These are phyloP conservation scores for Tridacna gigas DNA, from an alignment of 2,888 invertebrate species.

Conservation along the genomic window DNA sequence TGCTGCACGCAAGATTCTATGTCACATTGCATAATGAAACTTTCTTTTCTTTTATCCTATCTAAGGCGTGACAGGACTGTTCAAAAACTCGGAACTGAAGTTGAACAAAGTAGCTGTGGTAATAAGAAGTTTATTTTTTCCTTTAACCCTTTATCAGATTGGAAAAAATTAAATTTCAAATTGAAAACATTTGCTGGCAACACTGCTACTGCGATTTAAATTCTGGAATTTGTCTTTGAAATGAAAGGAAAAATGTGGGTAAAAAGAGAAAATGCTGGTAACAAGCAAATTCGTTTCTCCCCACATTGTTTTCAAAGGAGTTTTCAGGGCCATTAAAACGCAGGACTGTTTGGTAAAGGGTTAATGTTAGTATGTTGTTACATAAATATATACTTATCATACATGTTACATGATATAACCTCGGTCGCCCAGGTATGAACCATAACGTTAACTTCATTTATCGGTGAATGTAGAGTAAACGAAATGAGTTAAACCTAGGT, in stretches of 20 bases:
- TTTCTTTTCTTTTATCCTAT: neutral
- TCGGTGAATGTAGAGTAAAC: no score
- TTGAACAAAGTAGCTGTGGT: constrained; percentile 28
- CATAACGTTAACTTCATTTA: no score
- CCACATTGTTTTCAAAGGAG: no score
- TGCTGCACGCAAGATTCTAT: no score
- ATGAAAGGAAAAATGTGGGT: neutral
- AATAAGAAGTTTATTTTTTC: neutral
- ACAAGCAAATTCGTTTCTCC: neutral
- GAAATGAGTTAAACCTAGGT: no score
- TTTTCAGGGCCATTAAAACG: no score
- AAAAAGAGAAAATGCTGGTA: neutral
- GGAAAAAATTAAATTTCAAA: neutral
- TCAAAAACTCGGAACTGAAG: constrained; percentile 11
- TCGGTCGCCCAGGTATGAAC: no score
- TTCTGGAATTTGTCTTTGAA: neutral
- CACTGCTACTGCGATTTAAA: neutral
- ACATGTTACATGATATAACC: no score
- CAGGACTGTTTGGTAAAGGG: no score
- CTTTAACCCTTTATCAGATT: neutral
- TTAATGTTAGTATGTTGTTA: no score
- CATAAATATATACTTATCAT: no score
- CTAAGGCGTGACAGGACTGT: constrained; percentile 14
- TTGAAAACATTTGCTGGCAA: neutral
- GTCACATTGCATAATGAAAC: no score